Base-by-base conservation (phyloP, 2,888 invertebrate genomes). In the Fragum whitleyi region DNA sequence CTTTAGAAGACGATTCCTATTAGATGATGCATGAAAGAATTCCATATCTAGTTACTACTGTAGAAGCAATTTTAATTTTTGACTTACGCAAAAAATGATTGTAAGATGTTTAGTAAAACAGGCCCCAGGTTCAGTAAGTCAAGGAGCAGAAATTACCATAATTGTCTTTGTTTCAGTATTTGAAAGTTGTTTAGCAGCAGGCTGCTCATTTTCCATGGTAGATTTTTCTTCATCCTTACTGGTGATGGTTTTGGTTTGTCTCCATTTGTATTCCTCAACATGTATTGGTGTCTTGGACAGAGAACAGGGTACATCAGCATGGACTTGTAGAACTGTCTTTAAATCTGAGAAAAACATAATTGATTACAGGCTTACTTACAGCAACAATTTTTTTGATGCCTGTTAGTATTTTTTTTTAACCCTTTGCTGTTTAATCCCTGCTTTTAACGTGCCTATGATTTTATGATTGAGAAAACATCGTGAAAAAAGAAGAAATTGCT, bases 341-440 rank as follows among this genome's bases (percentile, higher is more conserved):
- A 53, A 55, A 77, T 77, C 77, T 77, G 32, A 39, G 32, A 67
- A 67, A 29, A 61, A 32, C 3, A 29, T n/a, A 29, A 7, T 29
- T 3, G 28, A 26, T 21, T 53, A 53, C 5, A 7, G 5, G 11
- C 7, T 53, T 16, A 53, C 21, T 23, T 11, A 57, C 23, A 57
- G 47, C 47, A 47, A 47, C 14, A 47, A 19, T 47, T 36, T 36
- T n/a, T 47, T 47, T 19, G 47, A 47, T 36, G 32, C 5, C n/a
- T n/a, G n/a, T n/a, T n/a, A n/a, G n/a, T n/a, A n/a, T n/a, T n/a
- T n/a, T n/a, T n/a, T n/a, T n/a, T n/a, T n/a, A n/a, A n/a, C n/a
- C n/a, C n/a, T n/a, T n/a, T n/a, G n/a, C n/a, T n/a, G n/a, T n/a
- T n/a, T n/a, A n/a, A n/a, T n/a, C n/a, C n/a, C n/a, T n/a, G n/a